phyloP scores from a whole-genome alignment of 2,888 invertebrate genomes.

The Protonemura montana region DNA sequence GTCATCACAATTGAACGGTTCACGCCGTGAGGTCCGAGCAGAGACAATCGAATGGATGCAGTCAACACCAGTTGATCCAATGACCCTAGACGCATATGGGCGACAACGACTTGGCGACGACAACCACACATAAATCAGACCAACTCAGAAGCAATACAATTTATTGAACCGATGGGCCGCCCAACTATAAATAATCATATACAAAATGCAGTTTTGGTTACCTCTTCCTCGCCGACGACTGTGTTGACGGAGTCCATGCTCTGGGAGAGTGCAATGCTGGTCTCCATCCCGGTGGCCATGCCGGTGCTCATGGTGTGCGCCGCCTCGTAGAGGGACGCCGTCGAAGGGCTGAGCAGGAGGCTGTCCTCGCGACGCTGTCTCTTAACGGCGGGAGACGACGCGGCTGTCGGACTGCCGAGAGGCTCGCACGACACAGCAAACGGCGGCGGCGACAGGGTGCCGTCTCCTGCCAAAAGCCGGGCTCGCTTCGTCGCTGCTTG shows the following conservation, averaged over 20 bases:
- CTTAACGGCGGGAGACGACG: slow-evolving; percentile 47
- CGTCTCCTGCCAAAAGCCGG: slow-evolving; percentile 40
- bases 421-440: slow-evolving; percentile 51
- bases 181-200: no score
- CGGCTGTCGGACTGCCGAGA: slow-evolving; percentile 33
- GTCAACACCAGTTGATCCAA: no score
- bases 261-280: slow-evolving; percentile 84
- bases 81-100: no score
- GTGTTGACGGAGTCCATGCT: slow-evolving; percentile 98
- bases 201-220: no score
- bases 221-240: slow-evolving; percentile 96
- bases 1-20: neutral
- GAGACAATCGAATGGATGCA: no score
- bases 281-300: slow-evolving; percentile 63
- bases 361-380: slow-evolving; percentile 49
- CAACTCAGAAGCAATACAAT: no score
- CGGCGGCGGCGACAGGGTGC: slow-evolving; percentile 53
- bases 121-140: no score
- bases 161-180: no score
- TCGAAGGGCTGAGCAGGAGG: slow-evolving; percentile 59
- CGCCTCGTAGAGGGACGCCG: slow-evolving; percentile 32
- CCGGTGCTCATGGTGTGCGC: slow-evolving; percentile 29
- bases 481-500: slow-evolving; percentile 43
- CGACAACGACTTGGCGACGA: no score
- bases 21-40: no score